Evolutionary conservation across 1,140 invertebrate species (phyloP), one percentile per base, ranked within the genome.

Genomic region (Lasioglossum baleicum): DNA sequence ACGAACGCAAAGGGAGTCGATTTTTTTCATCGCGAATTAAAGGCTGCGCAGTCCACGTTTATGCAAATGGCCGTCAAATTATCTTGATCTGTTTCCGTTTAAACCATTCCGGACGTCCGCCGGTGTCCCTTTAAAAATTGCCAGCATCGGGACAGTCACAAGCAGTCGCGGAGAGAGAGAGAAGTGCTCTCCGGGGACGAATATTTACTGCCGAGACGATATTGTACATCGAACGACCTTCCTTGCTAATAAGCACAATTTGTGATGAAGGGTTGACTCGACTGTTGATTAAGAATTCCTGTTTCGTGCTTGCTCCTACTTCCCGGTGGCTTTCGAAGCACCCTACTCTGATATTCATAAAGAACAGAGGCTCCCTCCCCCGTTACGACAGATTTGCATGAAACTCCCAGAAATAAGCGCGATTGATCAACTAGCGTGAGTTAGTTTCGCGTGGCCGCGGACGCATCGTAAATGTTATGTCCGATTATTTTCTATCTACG

Each of bases 341-440:
- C 76, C 81, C 81, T 85, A 83, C 85, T 87, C 75, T 71, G 66
- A 67, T 83, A 87, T 86, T 87, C 85, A 83, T 87, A 85, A 87
- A 86, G 85, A 85, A 76, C 70, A 75, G 72, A 77, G 53, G 31
- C 7, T 8, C 61, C 20, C 51, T 22, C 48, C 60, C 67, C 60
- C 22, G 65, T 78, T 61, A 70, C 65, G 40, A 48, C 15, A 20
- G 60, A 87, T 87, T 86, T 87, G 77, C 85, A 87, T 81, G 71
- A 78, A 51, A 78, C 44, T 65, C 71, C 20, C 51, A 77, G 77
- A 76, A 83, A 81, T 81, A 69, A 76, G 51, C 42, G 48, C 81
- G 67, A 80, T 80, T 72, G 82, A 60, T 74, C 44, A 56, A 61
- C 77, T 53, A 68, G 60, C 70, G 63, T 63, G 44, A 70, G 81